Evolutionary conservation across 2,888 invertebrate species (phyloP), one percentile per base, ranked within the genome.

Genomic region (Cosmorhoe ocellata): DNA sequence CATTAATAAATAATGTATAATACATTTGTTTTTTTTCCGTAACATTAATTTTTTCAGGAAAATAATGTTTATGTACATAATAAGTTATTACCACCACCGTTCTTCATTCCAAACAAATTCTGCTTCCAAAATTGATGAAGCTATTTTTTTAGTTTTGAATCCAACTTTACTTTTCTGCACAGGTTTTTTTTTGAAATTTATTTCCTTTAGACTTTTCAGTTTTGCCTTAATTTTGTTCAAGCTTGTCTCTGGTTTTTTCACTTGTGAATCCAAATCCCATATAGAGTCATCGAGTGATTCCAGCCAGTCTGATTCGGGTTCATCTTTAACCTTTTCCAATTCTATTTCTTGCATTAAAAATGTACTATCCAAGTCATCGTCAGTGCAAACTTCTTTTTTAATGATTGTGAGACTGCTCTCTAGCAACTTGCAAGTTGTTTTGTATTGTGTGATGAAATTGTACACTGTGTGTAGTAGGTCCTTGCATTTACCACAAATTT

Each of bases 111-210:
- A 90, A 28, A 66, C 44, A 67, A 81, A 89, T 55, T 81, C 79
- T 33, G 83, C 84, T 73, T 89, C 89, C 62, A 88, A 65, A 61
- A 89, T 69, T 53, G 88, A 84, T 41, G 83, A 72, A 36, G 85
- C 85, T 51, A 85, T 72, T 62, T 69, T 81, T 58, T 74, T 79
- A 13, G 75, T 76, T 54, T 64, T 69, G 33, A 55, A 59, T 39
- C 3, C 2, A 5, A 10, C 8, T 13, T 58, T 53, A 34, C 33
- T 43, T 27, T 52, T 53, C 3, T 37, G 46, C 41, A 8, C 12
- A 7, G 34, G 26, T 22, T 48, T 65, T 60, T 26, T 59, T 54
- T 53, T 61, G 63, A 43, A 59, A 34, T 64, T 66, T 56, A 22
- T 50, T 34, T 51, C 61, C 51, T 43, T 52, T 10, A 55, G 37